Evolutionary conservation across 2,888 invertebrate genomes (phyloP).

Genomic region (Heliconius cydno): DNA sequence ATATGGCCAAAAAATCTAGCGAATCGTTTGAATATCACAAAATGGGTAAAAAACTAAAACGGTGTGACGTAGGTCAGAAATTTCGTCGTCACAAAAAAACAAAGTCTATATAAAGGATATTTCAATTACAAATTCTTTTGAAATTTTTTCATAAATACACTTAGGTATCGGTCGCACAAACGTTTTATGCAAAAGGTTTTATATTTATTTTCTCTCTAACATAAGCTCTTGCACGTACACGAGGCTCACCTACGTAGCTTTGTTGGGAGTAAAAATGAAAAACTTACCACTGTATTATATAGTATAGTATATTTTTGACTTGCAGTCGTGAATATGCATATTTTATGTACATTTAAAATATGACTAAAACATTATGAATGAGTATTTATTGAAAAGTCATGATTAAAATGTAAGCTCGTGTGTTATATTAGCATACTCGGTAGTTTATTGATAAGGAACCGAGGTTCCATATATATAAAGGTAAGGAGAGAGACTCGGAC

Average conservation of each 20-base stretch:
- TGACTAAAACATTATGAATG: no score
- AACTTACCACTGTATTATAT: neutral
- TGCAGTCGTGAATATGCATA: neutral
- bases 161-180: neutral
- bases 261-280: neutral
- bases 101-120: neutral
- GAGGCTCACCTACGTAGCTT: neutral
- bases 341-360: no score
- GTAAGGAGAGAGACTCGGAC: no score
- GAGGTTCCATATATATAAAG: no score
- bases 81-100: neutral
- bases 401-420: no score
- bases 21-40: no score
- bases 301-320: neutral
- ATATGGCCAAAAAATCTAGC: no score
- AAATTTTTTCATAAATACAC: neutral
- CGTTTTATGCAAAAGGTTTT: neutral
- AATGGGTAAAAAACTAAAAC: no score
- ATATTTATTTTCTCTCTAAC: slow-evolving; percentile 4
- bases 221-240: slow-evolving; percentile 2
- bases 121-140: neutral
- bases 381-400: no score
- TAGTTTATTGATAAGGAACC: no score
- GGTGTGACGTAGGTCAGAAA: no score
- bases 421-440: no score